These are phyloP conservation scores for Chondrosia reniformis DNA, from an alignment of 37 sponge, comb jelly and placozoan species.

Conservation along the genomic window DNA sequence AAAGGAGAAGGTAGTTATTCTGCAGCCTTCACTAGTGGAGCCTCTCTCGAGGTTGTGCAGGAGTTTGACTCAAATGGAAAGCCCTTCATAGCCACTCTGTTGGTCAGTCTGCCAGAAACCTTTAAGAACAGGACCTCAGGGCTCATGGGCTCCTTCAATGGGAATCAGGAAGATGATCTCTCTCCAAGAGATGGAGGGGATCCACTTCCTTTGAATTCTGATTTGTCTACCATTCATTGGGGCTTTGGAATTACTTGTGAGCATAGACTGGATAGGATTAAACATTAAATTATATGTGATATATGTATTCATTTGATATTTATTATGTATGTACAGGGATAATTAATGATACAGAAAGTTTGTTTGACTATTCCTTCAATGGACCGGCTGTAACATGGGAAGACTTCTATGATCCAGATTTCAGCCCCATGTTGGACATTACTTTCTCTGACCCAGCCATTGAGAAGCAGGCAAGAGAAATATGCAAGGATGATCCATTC, in stretches of 20 bases:
- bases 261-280: too few species aligned
- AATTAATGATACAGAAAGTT: too few species aligned
- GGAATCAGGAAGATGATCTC: constrained; percentile 34
- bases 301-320: too few species aligned
- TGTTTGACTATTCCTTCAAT: too few species aligned
- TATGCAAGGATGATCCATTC: constrained; percentile 44
- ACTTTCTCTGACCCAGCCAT: constrained; percentile 30
- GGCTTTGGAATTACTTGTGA: constrained; percentile 44
- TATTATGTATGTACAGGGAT: too few species aligned
- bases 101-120: constrained; percentile 13
- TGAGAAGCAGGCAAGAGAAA: constrained; percentile 33
- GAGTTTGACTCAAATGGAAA: too few species aligned
- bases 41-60: constrained; percentile 4
- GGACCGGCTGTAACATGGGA: constrained; percentile 26
- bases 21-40: constrained; percentile 27
- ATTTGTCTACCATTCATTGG: constrained; percentile 20
- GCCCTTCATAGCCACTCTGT: constrained; percentile 21
- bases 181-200: constrained; percentile 2
- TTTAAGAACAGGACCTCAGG: constrained; percentile 13
- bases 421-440: constrained; percentile 41
- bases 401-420: constrained; percentile 43
- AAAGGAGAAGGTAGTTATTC: not conserved
- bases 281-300: too few species aligned
- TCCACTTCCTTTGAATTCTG: constrained; percentile 19
- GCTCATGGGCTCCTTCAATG: constrained; percentile 38